Evolutionary conservation across 2,797 vertebrate genomes (phyloP), one percentile per base, ranked within the genome.

Genomic region (Gouania willdenowi): DNA sequence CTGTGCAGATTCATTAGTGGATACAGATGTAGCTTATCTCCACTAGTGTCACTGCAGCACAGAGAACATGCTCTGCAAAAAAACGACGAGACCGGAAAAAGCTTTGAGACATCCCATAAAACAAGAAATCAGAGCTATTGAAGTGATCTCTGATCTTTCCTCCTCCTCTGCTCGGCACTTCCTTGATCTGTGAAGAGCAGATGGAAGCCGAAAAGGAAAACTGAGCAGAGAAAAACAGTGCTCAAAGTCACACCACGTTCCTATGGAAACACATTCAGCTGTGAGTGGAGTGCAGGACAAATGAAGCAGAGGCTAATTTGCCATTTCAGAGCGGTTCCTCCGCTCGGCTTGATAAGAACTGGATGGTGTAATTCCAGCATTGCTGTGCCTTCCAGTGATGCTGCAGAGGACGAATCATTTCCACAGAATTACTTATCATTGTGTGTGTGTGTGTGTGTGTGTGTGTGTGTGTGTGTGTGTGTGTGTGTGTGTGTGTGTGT

Each of bases 301-400:
- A 86, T 82, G 81, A 82, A 79, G 74, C 83, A 31, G 59, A 46
- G 66, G 71, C 71, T 79, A 74, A 85, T 81, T 81, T 72, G 66
- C 69, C 79, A 81, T 84, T 78, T 83, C 71, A 59, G 63, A 49
- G 33, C 61, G 53, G 67, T 54, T 67, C 49, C 75, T 72, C 61
- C 65, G 75, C 71, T 69, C 26, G 16, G 60, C 66, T 78, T 67
- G 67, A 82, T 62, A 77, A 79, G 66, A 73, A 74, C 58, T 62
- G 66, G 56, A 66, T 58, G 41, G 73, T 48, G 70, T 82, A 32
- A 79, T 75, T 83, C 70, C 63, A 57, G 59, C 51, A 26, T 35
- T 29, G 45, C 72, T 10, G 21, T 52, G 62, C 48, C 58, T 71
- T 36, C 51, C 68, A 75, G 65, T 66, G 5, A 65, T 50, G 68